A percentile compares a stretch with the other conserved stretches of the same genome.
Evolutionary conservation across 2,113 vertebrate species (phyloP).

Genomic region (Mobula hypostoma): DNA sequence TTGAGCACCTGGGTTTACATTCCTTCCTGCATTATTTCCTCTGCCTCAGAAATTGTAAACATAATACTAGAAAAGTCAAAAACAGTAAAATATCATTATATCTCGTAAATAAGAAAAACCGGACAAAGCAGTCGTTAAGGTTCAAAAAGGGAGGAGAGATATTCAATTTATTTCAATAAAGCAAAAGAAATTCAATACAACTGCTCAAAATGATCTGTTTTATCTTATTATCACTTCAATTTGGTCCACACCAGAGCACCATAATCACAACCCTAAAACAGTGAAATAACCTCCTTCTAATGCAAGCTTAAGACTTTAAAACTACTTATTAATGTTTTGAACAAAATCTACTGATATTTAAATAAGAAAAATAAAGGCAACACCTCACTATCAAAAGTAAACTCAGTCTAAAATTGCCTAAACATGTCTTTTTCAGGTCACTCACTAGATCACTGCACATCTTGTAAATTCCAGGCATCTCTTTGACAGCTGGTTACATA

Average conservation of each 20-base stretch:
- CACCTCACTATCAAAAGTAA: neutral
- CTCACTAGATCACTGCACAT: neutral
- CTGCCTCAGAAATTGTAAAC: too few relatives aligned
- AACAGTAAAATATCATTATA: neutral
- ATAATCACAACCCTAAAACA: neutral
- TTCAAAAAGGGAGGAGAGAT: neutral
- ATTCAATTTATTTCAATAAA: neutral
- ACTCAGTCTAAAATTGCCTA: neutral
- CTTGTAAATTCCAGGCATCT: constrained; percentile 4
- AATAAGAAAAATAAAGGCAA: neutral
- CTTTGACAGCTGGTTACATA: neutral
- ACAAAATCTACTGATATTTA: neutral
- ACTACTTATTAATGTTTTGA: neutral
- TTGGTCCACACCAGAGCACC: neutral
- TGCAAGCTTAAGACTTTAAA: neutral
- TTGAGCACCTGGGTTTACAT: too few relatives aligned
- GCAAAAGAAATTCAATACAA: neutral
- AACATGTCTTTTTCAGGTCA: neutral
- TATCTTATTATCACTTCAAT: neutral
- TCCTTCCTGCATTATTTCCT: too few relatives aligned
- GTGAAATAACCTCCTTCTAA: neutral
- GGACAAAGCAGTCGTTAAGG: neutral
- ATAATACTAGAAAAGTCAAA: too few relatives aligned
- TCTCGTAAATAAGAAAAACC: neutral
- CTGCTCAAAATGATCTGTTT: neutral